Evolutionary conservation across 2,888 invertebrate species (phyloP).

Genomic region (Blomia tropicalis): DNA sequence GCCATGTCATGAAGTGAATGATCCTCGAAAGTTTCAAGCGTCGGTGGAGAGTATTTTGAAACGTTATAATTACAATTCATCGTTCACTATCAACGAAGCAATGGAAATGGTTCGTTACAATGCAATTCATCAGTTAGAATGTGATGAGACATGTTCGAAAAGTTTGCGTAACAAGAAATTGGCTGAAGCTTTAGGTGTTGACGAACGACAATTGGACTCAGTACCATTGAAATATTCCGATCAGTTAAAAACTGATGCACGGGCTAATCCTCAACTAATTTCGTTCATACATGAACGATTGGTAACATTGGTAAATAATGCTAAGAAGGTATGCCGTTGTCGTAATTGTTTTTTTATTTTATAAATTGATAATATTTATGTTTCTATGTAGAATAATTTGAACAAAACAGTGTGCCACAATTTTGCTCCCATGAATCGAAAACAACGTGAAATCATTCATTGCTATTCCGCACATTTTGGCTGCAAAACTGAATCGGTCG

Average conservation of each 20-base stretch:
- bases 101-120: slow-evolving; percentile 1
- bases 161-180: slow-evolving; percentile 71
- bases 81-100: background rate
- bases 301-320: slow-evolving; percentile 60
- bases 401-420: slow-evolving; percentile 45
- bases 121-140: slow-evolving; percentile 48
- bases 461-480: slow-evolving; percentile 90
- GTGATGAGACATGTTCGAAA: slow-evolving; percentile 75
- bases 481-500: slow-evolving; percentile 80
- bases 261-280: slow-evolving; percentile 62
- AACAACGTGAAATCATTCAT: slow-evolving; percentile 78
- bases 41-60: slow-evolving; percentile 1
- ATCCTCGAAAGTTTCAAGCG: background rate
- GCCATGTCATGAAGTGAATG: slow-evolving; percentile 41
- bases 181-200: slow-evolving; percentile 77
- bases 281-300: slow-evolving; percentile 65
- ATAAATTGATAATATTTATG: background rate
- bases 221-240: slow-evolving; percentile 71
- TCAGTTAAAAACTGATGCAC: slow-evolving; percentile 62
- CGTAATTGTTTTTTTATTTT: background rate
- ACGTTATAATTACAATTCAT: background rate
- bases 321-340: slow-evolving; percentile 1
- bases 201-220: slow-evolving; percentile 54
- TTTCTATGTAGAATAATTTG: slow-evolving; percentile 21
- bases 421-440: slow-evolving; percentile 81